These are phyloP conservation scores for Marisa cornuarietis DNA, from an alignment of 1,140 invertebrate species.

Conservation along the genomic window DNA sequence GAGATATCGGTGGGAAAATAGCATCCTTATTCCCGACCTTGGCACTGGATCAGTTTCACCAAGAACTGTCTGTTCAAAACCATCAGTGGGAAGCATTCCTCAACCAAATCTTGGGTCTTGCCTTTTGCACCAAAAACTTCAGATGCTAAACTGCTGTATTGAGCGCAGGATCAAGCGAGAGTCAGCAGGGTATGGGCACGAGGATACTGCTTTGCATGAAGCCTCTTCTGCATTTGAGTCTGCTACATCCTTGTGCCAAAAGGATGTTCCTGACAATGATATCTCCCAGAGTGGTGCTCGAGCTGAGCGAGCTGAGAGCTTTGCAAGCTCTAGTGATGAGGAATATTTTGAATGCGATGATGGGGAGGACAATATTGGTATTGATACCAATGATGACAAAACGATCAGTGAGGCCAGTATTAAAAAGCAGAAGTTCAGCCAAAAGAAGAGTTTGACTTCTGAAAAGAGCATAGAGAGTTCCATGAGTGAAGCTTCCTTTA, in stretches of 20 bases:
- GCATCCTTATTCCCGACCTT: slow-evolving; percentile 77
- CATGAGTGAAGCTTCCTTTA: slow-evolving; percentile 38
- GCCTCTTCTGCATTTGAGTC: slow-evolving; percentile 5
- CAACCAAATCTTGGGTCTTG: slow-evolving; percentile 83
- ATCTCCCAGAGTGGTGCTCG: not conserved
- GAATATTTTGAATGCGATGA: slow-evolving; percentile 85
- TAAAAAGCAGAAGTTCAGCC: slow-evolving; percentile 1
- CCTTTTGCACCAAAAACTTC: slow-evolving; percentile 90
- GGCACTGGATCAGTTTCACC: slow-evolving; percentile 10
- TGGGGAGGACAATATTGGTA: not conserved
- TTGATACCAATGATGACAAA: slow-evolving; percentile 27
- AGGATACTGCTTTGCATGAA: slow-evolving; percentile 13
- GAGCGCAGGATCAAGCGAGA: slow-evolving; percentile 74
- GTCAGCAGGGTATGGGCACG: slow-evolving; percentile 32
- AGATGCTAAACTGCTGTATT: slow-evolving; percentile 97
- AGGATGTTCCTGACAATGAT: slow-evolving; percentile 3
- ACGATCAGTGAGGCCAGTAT: slow-evolving; percentile 4
- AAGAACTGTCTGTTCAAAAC: slow-evolving; percentile 41
- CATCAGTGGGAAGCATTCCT: slow-evolving; percentile 71
- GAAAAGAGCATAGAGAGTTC: slow-evolving; percentile 25
- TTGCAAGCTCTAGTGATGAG: slow-evolving; percentile 68
- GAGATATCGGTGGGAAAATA: slow-evolving; percentile 88
- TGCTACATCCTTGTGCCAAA: not conserved
- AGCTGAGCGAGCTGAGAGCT: slow-evolving; percentile 68
- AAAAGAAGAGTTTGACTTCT: slow-evolving; percentile 14